Conservation (phyloP, 2,888 invertebrate species). For the Spilosoma lubricipeda region DNA sequence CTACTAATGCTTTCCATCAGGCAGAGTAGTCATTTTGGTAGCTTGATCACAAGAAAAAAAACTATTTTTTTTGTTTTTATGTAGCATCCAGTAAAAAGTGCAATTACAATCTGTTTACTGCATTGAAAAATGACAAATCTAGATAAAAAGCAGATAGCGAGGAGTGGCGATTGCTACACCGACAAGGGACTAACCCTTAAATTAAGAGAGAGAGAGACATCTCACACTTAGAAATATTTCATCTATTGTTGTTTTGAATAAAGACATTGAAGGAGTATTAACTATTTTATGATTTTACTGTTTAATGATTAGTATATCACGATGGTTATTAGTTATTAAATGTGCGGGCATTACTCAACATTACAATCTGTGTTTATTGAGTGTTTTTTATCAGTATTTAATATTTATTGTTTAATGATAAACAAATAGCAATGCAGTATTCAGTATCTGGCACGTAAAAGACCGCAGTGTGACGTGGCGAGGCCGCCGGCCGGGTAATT, state of each 20-base stretch:
- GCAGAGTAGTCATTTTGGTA: too few relatives aligned
- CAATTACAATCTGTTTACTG: neutral
- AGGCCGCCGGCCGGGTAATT: constrained; percentile 65
- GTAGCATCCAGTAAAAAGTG: neutral
- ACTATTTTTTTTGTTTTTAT: neutral
- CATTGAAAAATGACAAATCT: too few relatives aligned
- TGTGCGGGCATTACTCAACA: constrained; percentile 18
- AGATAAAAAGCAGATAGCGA: too few relatives aligned
- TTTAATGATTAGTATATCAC: neutral
- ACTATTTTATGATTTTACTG: neutral
- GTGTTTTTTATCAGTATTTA: constrained; percentile 34
- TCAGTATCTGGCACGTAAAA: constrained; percentile 65
- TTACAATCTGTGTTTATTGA: constrained; percentile 30
- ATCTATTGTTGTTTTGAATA: neutral
- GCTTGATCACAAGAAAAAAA: too few relatives aligned
- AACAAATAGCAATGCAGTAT: constrained; percentile 76
- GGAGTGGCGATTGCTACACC: too few relatives aligned
- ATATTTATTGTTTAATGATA: constrained; percentile 59
- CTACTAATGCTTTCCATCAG: too few relatives aligned
- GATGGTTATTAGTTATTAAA: neutral
- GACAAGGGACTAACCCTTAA: too few relatives aligned
- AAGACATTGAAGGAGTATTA: neutral
- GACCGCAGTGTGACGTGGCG: constrained; percentile 82
- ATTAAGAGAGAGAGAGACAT: too few relatives aligned
- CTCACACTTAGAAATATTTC: neutral